These are phyloP conservation scores for Morpho achilles DNA, from an alignment of 2,888 invertebrate species.

Conservation along the genomic window DNA sequence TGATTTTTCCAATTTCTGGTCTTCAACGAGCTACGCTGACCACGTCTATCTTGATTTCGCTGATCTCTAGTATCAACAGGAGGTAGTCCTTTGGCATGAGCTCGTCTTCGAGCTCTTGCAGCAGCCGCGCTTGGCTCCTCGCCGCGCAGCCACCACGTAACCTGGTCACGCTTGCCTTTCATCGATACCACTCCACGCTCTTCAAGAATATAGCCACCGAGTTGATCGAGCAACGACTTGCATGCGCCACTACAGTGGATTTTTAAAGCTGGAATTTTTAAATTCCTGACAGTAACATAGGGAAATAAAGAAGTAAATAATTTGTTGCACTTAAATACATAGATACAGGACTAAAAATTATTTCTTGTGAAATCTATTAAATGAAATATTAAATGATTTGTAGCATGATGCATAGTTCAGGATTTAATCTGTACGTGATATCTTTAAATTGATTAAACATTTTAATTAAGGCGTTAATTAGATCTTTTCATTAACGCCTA, in stretches of 20 bases:
- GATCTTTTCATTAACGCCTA: no score
- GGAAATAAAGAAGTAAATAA: no score
- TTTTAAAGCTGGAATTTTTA: constrained; percentile 81
- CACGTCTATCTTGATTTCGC: constrained; percentile 37
- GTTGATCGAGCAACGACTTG: constrained; percentile 81
- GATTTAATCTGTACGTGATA: no score
- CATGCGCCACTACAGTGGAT: constrained; percentile 91
- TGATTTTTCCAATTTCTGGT: constrained; percentile 80
- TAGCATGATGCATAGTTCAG: no score
- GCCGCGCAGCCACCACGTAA: constrained; percentile 90
- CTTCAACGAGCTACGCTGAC: constrained; percentile 81
- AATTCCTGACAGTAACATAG: no score
- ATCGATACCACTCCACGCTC: constrained; percentile 88
- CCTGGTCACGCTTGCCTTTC: constrained; percentile 91
- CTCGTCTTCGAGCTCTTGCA: constrained; percentile 76
- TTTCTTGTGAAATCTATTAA: no score
- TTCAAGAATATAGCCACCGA: constrained; percentile 87
- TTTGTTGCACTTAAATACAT: no score
- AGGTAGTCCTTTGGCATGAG: constrained; percentile 65
- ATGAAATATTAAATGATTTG: no score
- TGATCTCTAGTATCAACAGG: constrained; percentile 40
- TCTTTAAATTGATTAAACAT: no score
- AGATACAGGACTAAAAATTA: no score
- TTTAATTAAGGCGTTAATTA: no score
- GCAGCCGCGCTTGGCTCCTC: constrained; percentile 83